phyloP scores from a whole-genome alignment of 2,797 vertebrate species.

The Silurus lanzhouensis region DNA sequence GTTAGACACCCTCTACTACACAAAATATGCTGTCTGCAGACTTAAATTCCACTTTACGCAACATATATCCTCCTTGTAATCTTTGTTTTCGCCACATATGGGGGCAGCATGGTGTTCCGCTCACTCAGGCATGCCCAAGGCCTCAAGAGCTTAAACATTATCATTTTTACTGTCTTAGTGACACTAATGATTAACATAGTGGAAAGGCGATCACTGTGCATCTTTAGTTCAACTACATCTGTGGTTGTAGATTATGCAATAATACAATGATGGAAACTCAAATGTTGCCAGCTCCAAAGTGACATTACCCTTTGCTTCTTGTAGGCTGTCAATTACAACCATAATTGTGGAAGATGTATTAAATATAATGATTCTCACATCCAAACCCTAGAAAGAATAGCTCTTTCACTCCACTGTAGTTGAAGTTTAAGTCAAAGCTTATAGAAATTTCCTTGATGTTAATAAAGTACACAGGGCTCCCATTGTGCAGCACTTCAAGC shows the following conservation, averaged over 20 bases:
- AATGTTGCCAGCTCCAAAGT: neutral
- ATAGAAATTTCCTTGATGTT: conserved; percentile 5
- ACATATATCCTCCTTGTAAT: conserved; percentile 42
- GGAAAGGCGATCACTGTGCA: neutral
- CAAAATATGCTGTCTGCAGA: conserved; percentile 32
- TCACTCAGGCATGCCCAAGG: neutral
- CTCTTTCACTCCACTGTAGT: neutral
- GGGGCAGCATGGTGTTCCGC: conserved; percentile 16
- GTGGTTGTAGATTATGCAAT: neutral
- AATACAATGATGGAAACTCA: neutral
- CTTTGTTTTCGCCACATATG: neutral
- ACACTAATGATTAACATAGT: neutral
- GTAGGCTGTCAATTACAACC: neutral
- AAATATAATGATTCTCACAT: neutral
- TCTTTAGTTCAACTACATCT: neutral
- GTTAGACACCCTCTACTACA: neutral
- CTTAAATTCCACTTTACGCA: conserved; percentile 46
- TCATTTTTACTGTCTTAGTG: neutral
- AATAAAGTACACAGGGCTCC: conserved; percentile 18
- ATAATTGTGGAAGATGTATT: neutral
- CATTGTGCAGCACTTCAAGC: conserved; percentile 16
- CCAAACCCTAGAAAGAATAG: neutral
- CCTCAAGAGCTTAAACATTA: neutral
- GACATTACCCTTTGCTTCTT: neutral
- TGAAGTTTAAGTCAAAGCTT: neutral